Conservation (phyloP, 2,888 invertebrate genomes). For the Lordiphosa andalusiaca region DNA sequence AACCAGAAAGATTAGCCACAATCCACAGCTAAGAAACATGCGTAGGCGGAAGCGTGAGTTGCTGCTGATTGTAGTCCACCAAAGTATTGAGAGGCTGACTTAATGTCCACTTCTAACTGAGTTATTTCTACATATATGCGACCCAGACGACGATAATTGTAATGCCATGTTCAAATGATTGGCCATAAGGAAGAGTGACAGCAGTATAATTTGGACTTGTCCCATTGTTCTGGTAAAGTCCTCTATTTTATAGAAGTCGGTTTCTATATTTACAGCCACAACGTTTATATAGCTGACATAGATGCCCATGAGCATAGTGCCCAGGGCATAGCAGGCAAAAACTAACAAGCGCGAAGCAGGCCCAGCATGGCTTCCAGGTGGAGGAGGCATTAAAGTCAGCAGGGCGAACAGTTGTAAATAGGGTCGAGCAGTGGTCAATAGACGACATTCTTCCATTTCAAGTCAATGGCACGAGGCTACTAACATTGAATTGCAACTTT, state of each 20-base stretch:
- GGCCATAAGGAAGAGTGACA: constrained; percentile 28
- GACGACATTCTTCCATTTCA: constrained; percentile 36
- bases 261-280: constrained; percentile 30
- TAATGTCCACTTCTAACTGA: constrained; percentile 56
- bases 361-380: constrained; percentile 20
- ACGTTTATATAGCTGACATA: constrained; percentile 47
- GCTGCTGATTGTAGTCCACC: constrained; percentile 3
- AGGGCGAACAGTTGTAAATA: constrained; percentile 48
- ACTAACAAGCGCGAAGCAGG: neutral
- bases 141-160: constrained; percentile 25
- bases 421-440: constrained; percentile 43
- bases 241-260: constrained; percentile 31
- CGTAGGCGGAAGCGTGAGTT: constrained; percentile 18
- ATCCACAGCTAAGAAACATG: constrained; percentile 36
- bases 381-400: constrained; percentile 44
- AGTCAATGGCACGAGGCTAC: neutral
- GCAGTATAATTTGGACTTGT: constrained; percentile 30
- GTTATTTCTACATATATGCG: constrained; percentile 46
- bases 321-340: constrained; percentile 34
- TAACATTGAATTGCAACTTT: neutral
- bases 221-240: constrained; percentile 57
- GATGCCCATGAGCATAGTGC: constrained; percentile 21
- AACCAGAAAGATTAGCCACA: constrained; percentile 37
- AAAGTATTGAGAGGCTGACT: neutral
- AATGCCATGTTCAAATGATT: constrained; percentile 38